Percentiles rank a stretch among this genome's conserved stretches.
Conservation (phyloP, 2,888 invertebrate genomes). For the Clistopyga incitator region DNA sequence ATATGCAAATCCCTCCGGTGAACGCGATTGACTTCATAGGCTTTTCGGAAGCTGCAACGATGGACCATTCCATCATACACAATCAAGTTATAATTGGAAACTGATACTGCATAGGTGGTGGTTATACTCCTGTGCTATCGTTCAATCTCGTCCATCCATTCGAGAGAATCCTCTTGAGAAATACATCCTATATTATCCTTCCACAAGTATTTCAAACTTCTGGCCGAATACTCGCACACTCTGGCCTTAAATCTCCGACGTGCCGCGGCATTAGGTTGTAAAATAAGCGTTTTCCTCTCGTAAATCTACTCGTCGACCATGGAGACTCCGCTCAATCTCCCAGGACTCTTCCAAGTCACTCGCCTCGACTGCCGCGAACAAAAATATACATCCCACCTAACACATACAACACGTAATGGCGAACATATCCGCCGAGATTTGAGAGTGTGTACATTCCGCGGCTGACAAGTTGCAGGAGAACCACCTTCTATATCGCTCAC, state of each 20-base stretch:
- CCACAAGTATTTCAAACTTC: slow-evolving; percentile 59
- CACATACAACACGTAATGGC: slow-evolving; percentile 11
- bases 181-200: slow-evolving; percentile 55
- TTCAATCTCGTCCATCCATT: slow-evolving; percentile 56
- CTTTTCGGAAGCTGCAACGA: slow-evolving; percentile 12
- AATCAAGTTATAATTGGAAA: slow-evolving; percentile 38
- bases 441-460: slow-evolving; percentile 33
- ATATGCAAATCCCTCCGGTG: slow-evolving; percentile 33
- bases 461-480: slow-evolving; percentile 22
- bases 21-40: slow-evolving; percentile 22
- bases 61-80: slow-evolving; percentile 43
- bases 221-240: background rate
- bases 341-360: slow-evolving; percentile 26
- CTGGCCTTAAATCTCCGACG: slow-evolving; percentile 26
- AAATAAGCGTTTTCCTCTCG: slow-evolving; percentile 46
- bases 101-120: slow-evolving; percentile 23
- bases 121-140: slow-evolving; percentile 37
- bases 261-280: slow-evolving; percentile 32
- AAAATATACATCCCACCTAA: slow-evolving; percentile 42
- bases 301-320: slow-evolving; percentile 28
- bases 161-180: slow-evolving; percentile 45
- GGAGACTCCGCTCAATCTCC: slow-evolving; percentile 41
- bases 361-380: slow-evolving; percentile 18
- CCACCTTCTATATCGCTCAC: slow-evolving; percentile 32
- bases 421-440: slow-evolving; percentile 11